Base-by-base conservation (phyloP, 2,797 vertebrate species). In the Bradypodion pumilum region DNA sequence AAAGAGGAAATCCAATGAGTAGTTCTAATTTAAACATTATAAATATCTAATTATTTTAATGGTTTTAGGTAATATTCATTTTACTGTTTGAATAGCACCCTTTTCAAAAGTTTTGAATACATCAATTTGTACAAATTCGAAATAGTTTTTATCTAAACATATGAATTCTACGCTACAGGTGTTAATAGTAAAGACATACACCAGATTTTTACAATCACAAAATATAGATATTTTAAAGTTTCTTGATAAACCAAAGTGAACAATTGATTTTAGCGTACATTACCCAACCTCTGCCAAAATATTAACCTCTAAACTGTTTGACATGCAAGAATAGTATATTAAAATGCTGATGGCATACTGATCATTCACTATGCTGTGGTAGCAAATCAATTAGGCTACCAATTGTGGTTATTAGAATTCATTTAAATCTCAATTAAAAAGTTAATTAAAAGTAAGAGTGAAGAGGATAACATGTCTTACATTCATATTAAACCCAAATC, bases 361-460 rank as follows among this genome's bases (percentile, higher is more conserved):
- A 95, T 94, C 91, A 90, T 86, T 93, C 91, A 70, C 91, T 85
- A 74, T 21, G 90, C 91, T 87, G 92, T 92, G 82, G 94, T 94
- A 92, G 95, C 94, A 95, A 95, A 96, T 95, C 95, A 96, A 95
- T 96, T 95, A 96, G 94, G 84, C 90, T 87, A 92, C 94, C 95
- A 95, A 95, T 95, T 94, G 95, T 95, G 80, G 95, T 96, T 95
- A 95, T 96, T 95, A 96, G 94, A 94, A 96, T 95, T 95, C 93
- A 95, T 95, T 96, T 95, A 95, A 95, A 95, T 95, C 94, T 94
- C 94, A 94, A 95, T 95, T 94, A 95, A 94, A 95, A 95, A 95
- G 93, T 95, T 95, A 95, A 96, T 96, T 96, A 95, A 95, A 96
- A 96, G 91, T 95, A 94, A 93, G 94, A 94, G 92, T 89, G 92